Conservation (phyloP, 2,113 vertebrate species). For the Chaetodon auriga region DNA sequence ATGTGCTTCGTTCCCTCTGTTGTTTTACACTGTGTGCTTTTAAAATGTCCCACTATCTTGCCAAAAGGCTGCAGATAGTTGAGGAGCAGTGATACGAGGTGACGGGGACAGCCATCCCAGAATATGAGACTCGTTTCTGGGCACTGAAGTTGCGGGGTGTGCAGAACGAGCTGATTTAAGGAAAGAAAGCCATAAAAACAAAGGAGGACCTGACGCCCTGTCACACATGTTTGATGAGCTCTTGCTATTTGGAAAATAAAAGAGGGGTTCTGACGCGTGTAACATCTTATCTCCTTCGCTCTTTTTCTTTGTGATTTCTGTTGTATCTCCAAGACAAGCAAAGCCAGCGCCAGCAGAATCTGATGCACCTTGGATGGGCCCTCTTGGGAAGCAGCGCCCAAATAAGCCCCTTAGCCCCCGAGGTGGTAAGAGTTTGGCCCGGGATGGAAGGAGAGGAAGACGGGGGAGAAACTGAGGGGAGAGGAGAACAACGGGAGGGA, state of each 20-base stretch:
- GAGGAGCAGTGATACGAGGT: constrained; percentile 30
- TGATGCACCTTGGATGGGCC: constrained; percentile 41
- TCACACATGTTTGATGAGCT: constrained; percentile 66
- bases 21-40: constrained; percentile 26
- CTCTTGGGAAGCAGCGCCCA: constrained; percentile 65
- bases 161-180: constrained; percentile 44
- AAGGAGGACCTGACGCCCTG: constrained; percentile 32
- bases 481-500: constrained; percentile 2
- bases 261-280: constrained; percentile 64
- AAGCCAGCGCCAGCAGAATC: constrained; percentile 71
- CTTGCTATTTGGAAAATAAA: constrained; percentile 58
- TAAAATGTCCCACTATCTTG: constrained; percentile 41
- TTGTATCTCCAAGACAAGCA: constrained; percentile 84
- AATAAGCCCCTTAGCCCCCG: constrained; percentile 45
- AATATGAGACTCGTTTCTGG: neutral
- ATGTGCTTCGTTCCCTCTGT: constrained; percentile 58
- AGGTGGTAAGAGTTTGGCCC: constrained; percentile 65
- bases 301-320: constrained; percentile 74
- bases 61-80: constrained; percentile 43
- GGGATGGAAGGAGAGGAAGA: constrained; percentile 33
- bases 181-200: constrained; percentile 48
- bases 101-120: constrained; percentile 12
- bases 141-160: constrained; percentile 17
- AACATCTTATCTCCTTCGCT: constrained; percentile 75
- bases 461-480: neutral